A percentile compares a stretch with the other conserved stretches of the same genome.
These are phyloP conservation scores for Onthophagus sagittarius DNA, from an alignment of 2,888 invertebrate genomes.

Conservation along the genomic window DNA sequence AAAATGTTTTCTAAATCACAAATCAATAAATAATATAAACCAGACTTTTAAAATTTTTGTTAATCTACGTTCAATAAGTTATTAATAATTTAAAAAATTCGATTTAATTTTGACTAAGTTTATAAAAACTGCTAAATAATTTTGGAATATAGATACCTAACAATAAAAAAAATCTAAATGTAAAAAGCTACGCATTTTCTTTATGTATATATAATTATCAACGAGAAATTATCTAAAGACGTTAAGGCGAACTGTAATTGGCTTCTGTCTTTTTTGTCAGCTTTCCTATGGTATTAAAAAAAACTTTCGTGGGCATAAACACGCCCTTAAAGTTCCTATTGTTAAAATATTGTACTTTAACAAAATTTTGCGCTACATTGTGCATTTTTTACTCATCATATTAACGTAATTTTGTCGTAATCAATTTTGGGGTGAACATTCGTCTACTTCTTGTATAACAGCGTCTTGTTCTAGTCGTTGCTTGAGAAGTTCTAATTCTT, in stretches of 20 bases:
- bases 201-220: neutral
- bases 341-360: neutral
- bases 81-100: neutral
- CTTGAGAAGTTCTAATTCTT: slow-evolving; percentile 56
- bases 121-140: neutral
- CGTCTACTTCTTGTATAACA: slow-evolving; percentile 68
- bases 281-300: neutral
- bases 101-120: too few species aligned
- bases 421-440: slow-evolving; percentile 54
- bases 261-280: neutral
- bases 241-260: neutral
- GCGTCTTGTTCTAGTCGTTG: slow-evolving; percentile 64
- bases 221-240: neutral
- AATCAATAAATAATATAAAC: neutral
- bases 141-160: neutral
- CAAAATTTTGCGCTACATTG: neutral
- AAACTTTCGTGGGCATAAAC: too few species aligned
- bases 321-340: too few species aligned
- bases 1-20: neutral
- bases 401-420: neutral
- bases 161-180: neutral
- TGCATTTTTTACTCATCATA: neutral
- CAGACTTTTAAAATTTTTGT: neutral
- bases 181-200: neutral
- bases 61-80: too few species aligned